Evolutionary conservation across 2,113 vertebrate genomes (phyloP), one percentile per base, ranked within the genome.

Genomic region (Cyprichromis sp.): DNA sequence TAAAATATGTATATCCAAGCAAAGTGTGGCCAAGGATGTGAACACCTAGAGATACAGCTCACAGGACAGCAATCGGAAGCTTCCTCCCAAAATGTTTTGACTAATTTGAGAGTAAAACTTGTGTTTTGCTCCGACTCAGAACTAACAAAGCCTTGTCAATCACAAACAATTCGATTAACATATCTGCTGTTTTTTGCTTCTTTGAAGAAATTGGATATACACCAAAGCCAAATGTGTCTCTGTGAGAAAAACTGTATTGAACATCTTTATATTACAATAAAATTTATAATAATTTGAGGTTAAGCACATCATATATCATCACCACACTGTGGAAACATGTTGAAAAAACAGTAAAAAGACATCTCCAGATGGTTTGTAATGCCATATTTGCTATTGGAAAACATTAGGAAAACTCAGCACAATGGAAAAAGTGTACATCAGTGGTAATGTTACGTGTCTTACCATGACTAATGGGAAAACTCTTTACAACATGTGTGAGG

Each of bases 381-480:
- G 47, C 13, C 53, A 45, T 61, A 42, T 82, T 54, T 80, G 11
- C 83, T 68, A 55, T 4, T 21, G 82, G 59, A 86, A 86, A 59
- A 3, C 66, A 26, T 80, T 61, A 80, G 78, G 87, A 84, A 91
- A 89, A 80, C 19, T 66, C 57, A 63, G 38, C 8, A 68, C 68
- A 7, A 79, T 83, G 90, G 90, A 86, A 94, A 94, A 85, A 9
- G 57, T 87, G 86, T 89, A 90, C 81, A 93, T 92, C 50, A 61
- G 85, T 68, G 81, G 85, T 91, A 83, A 91, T 63, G 87, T 91
- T 88, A 84, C 79, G 3, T 63, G 71, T 87, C 59, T 31, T 53
- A 66, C 87, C 84, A 79, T 89, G 92, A 94, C 87, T 93, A 93
- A 94, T 24, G 76, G 90, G 90, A 84, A 91, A 94, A 91, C 59